Conservation (phyloP, 2,113 vertebrate species). For the Platysteira castanea region DNA sequence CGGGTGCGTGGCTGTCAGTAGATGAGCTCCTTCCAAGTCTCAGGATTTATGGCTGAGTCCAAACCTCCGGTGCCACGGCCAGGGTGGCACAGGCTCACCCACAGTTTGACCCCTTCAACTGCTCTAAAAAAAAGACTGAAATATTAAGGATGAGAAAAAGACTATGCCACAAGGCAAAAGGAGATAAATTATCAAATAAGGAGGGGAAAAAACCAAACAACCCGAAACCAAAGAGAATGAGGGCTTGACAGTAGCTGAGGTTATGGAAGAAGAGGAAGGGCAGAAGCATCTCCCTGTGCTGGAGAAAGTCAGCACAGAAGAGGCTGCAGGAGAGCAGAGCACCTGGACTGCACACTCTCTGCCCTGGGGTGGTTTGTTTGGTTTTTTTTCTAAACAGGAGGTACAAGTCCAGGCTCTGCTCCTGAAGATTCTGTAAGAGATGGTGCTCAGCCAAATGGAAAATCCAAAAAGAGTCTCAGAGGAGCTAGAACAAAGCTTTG, state of each 20-base stretch:
- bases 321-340: not conserved
- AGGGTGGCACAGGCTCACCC: not conserved
- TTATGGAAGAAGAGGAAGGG: not conserved
- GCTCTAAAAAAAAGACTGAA: not conserved
- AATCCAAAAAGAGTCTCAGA: not conserved
- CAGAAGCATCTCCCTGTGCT: not conserved
- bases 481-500: not conserved
- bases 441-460: not conserved
- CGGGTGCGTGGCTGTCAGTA: accelerated
- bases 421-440: not conserved
- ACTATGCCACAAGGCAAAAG: not conserved
- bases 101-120: not conserved
- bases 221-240: not conserved
- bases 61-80: not conserved
- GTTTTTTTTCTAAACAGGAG: not conserved
- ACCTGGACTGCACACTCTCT: not conserved
- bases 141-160: not conserved
- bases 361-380: not conserved
- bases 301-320: not conserved
- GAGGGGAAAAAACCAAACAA: not conserved
- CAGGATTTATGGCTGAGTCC: not conserved
- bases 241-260: not conserved
- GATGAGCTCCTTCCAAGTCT: not conserved
- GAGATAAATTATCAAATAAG: not conserved
- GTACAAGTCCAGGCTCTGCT: conserved; percentile 3